Conservation (phyloP, 2,888 invertebrate genomes). For the Drymonia ruficornis region DNA sequence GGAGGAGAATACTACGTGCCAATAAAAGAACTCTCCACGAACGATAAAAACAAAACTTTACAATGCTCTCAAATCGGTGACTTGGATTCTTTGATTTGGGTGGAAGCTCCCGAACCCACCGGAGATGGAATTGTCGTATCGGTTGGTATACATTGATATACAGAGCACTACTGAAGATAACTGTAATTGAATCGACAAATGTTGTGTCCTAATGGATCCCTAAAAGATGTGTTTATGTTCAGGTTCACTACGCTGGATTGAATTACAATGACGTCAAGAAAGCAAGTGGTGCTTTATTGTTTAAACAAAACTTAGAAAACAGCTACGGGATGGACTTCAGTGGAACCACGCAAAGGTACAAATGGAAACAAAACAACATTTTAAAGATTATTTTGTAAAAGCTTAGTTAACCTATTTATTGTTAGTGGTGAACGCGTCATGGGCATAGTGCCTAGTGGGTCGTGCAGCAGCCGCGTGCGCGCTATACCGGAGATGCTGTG, state of each 20-base stretch:
- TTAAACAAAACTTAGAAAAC: background rate
- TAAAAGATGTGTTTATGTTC: background rate
- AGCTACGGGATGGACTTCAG: constrained; percentile 17
- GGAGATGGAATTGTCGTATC: background rate
- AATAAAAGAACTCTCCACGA: background rate
- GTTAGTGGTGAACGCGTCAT: constrained; percentile 79
- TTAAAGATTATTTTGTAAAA: background rate
- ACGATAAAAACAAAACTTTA: background rate
- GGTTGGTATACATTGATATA: background rate
- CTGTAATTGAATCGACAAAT: no score
- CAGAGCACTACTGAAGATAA: no score
- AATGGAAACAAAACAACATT: no score
- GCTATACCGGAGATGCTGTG: constrained; percentile 82
- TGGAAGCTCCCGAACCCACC: background rate
- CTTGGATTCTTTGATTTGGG: background rate
- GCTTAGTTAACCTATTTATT: background rate
- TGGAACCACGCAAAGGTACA: constrained; percentile 44
- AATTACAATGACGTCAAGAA: background rate
- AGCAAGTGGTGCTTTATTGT: background rate
- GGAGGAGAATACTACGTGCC: constrained; percentile 4
- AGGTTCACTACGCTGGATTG: constrained; percentile 3
- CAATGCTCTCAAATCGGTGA: background rate
- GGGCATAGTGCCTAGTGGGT: constrained; percentile 83
- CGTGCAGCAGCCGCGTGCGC: constrained; percentile 82
- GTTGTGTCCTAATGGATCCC: no score